phyloP scores from a whole-genome alignment of 2,113 vertebrate genomes.

The Anhinga anhinga region DNA sequence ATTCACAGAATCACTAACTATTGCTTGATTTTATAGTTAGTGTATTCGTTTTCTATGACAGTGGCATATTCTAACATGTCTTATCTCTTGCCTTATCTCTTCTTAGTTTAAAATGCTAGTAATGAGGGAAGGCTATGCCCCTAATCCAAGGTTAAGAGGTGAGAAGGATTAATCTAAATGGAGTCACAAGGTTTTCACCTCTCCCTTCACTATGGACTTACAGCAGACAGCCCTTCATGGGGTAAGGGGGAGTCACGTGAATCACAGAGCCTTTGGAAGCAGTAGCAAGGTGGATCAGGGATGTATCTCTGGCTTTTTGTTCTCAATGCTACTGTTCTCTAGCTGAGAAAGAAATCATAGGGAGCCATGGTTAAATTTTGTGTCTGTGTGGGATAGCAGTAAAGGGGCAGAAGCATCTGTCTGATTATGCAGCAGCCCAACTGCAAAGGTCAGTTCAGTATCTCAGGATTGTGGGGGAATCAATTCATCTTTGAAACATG shows the following conservation, averaged over 20 bases:
- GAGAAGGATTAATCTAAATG: slow-evolving; percentile 25
- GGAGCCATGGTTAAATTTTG: background rate
- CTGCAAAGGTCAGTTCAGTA: background rate
- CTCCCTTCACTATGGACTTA: background rate
- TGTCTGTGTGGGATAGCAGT: background rate
- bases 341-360: background rate
- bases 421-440: background rate
- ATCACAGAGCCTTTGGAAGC: background rate
- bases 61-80: background rate
- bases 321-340: background rate
- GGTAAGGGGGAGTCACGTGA: background rate
- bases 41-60: background rate
- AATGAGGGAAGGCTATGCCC: background rate
- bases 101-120: slow-evolving; percentile 48
- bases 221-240: background rate
- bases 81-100: slow-evolving; percentile 27
- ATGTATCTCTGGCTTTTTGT: background rate
- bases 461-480: background rate
- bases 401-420: background rate
- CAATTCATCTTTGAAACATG: background rate
- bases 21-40: slow-evolving; percentile 48
- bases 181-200: background rate
- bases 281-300: background rate
- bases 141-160: background rate
- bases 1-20: slow-evolving; percentile 41